Conservation (phyloP, 2,113 vertebrate species). For the Dipodomys spectabilis region DNA sequence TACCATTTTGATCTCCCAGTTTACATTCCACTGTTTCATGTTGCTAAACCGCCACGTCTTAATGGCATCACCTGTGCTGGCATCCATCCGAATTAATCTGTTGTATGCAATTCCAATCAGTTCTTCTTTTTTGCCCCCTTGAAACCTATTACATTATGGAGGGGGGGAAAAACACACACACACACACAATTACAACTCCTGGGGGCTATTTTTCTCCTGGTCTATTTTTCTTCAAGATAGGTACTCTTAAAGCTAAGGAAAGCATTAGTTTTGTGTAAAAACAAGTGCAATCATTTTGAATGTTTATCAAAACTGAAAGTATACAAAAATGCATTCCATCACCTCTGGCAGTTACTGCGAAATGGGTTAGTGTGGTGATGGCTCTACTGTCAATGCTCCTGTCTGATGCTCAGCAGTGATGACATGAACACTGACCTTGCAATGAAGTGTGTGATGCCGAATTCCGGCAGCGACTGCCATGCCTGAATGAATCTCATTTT, state of each 20-base stretch:
- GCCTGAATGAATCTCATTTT: conserved; percentile 99
- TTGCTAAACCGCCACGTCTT: conserved; percentile 99
- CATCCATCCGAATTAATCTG: conserved; percentile 97
- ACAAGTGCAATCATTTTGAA: not conserved
- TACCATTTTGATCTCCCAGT: conserved; percentile 99
- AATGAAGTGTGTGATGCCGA: conserved; percentile 99
- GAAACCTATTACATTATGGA: conserved; percentile 89
- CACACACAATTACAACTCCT: rapidly evolving
- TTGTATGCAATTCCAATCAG: conserved; percentile 99
- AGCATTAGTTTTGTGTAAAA: not conserved
- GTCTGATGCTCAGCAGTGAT: not conserved
- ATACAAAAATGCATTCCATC: not conserved
- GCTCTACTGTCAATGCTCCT: not conserved
- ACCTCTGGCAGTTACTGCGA: not conserved
- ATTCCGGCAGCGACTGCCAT: conserved; percentile 98
- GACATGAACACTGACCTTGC: conserved; percentile 90
- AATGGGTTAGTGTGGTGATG: not conserved
- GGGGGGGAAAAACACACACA: not conserved
- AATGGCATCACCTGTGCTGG: conserved; percentile 95
- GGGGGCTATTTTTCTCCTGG: not conserved
- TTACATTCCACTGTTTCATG: conserved; percentile 99
- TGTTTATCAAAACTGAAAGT: conserved; percentile 1
- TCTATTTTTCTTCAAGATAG: conserved; percentile 1
- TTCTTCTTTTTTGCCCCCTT: conserved; percentile 97
- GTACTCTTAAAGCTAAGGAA: not conserved